Conservation (phyloP, 64 coral and sea anemone species). For the Stylophora pistillata region DNA sequence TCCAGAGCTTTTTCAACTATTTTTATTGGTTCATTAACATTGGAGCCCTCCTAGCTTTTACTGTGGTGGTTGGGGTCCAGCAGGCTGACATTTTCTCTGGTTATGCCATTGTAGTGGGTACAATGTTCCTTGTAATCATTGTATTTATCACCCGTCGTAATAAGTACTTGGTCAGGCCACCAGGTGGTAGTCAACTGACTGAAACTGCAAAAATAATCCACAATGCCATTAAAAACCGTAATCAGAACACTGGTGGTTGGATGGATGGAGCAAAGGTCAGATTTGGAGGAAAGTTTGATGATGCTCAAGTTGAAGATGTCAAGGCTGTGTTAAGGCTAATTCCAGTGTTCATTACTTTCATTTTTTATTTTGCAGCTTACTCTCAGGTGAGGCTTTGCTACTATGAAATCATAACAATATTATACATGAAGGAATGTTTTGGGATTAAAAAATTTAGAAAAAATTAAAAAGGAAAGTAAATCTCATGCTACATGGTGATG, state of each 20-base stretch:
- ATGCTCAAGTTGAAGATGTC: slow-evolving; percentile 72
- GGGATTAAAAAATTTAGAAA: no score
- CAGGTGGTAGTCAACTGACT: slow-evolving; percentile 57
- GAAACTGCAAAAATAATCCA: slow-evolving; percentile 61
- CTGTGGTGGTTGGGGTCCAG: slow-evolving; percentile 56
- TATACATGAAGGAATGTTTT: no score
- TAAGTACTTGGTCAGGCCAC: slow-evolving; percentile 56
- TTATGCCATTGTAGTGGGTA: slow-evolving; percentile 49
- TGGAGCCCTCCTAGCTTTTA: slow-evolving; percentile 54
- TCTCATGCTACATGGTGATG: no score
- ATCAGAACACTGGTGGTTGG: slow-evolving; percentile 3
- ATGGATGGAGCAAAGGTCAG: slow-evolving; percentile 58
- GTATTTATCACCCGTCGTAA: slow-evolving; percentile 64
- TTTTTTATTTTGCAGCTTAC: slow-evolving; percentile 75
- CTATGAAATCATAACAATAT: no score
- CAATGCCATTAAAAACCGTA: slow-evolving; percentile 36
- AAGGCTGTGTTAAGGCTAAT: slow-evolving; percentile 64
- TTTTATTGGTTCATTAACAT: slow-evolving; percentile 79
- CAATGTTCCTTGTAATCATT: slow-evolving; percentile 59
- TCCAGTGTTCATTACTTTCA: slow-evolving; percentile 59
- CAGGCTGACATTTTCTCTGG: slow-evolving; percentile 61
- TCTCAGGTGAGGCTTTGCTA: slow-evolving; percentile 37
- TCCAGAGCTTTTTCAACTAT: slow-evolving; percentile 67
- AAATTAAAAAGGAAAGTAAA: no score
- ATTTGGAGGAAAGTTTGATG: slow-evolving; percentile 59